phyloP scores from a whole-genome alignment of 2,113 vertebrate species.

The Sarotherodon lohbergeri region DNA sequence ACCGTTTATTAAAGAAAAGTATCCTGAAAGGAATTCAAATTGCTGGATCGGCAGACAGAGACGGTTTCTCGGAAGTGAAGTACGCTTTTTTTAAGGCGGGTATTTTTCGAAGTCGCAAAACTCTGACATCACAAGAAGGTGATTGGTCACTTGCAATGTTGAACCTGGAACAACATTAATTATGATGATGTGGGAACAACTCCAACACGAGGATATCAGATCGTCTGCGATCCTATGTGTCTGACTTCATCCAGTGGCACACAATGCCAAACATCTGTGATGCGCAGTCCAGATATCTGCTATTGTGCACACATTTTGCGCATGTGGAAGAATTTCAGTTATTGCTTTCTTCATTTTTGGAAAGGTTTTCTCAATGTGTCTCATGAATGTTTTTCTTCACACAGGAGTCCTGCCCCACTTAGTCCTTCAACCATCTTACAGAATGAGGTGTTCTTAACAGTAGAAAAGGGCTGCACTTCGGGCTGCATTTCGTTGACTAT shows the following conservation, averaged over 20 bases:
- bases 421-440: neutral
- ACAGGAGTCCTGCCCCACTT: accelerated
- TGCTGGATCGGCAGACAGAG: neutral
- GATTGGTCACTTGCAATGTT: neutral
- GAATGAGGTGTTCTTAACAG: neutral
- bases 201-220: neutral
- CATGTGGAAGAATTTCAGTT: neutral
- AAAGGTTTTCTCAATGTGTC: neutral
- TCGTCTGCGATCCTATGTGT: accelerated
- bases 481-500: neutral
- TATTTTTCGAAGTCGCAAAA: accelerated
- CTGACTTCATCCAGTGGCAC: accelerated
- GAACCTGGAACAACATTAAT: neutral
- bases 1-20: neutral
- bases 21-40: neutral
- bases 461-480: neutral
- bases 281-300: neutral
- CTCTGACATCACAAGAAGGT: neutral
- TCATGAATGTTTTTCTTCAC: neutral
- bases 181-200: neutral
- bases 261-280: neutral
- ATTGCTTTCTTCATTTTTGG: neutral
- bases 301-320: neutral
- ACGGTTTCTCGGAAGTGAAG: neutral
- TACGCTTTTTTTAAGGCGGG: accelerated